Base-by-base conservation (phyloP, 2,888 invertebrate species). In the Ephialtes manifestator region DNA sequence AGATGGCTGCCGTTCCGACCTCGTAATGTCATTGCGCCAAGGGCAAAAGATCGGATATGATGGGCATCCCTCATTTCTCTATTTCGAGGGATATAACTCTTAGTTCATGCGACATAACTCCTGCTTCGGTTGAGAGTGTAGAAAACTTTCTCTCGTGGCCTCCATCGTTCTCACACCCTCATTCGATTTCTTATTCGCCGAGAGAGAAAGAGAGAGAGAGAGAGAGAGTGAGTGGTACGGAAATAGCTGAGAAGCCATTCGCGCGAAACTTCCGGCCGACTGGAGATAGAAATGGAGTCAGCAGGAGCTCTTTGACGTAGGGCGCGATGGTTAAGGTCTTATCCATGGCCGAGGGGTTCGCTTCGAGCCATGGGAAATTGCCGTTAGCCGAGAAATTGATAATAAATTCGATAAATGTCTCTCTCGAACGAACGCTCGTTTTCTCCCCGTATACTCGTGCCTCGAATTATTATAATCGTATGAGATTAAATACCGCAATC, bases 161-260 rank as follows among this genome's bases (percentile, higher is more conserved):
- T 91, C 92, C 63, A 60, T 28, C 77, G 76, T 84, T 58, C 74
- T 91, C 89, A 80, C 87, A 90, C 77, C 85, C 78, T 88, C 84
- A 87, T 87, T 88, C 83, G 88, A 88, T 89, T 89, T 88, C 88
- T 88, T 88, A 86, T 78, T 48, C 79, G 55, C 13, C 74, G 48
- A 48, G 75, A 76, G n/a, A n/a, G n/a, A n/a, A n/a, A n/a, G 48
- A 48, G 75, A 76, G 48, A 48, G 75, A 76, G 48, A 48, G 75
- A 76, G 48, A 48, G 75, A 76, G 76, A 31, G 74, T 39, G 39
- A 70, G 43, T 67, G 63, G 72, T 90, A 89, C 93, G 94, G 94
- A 94, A 94, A 94, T 94, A 93, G 93, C 91, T 93, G 93, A 93
- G 91, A 92, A 94, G 91, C 91, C 93, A 93, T 93, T 94, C 93